A percentile compares a stretch with the other conserved stretches of the same genome.
Evolutionary conservation across 2,888 invertebrate genomes (phyloP).

Genomic region (Nephrotoma flavescens): DNA sequence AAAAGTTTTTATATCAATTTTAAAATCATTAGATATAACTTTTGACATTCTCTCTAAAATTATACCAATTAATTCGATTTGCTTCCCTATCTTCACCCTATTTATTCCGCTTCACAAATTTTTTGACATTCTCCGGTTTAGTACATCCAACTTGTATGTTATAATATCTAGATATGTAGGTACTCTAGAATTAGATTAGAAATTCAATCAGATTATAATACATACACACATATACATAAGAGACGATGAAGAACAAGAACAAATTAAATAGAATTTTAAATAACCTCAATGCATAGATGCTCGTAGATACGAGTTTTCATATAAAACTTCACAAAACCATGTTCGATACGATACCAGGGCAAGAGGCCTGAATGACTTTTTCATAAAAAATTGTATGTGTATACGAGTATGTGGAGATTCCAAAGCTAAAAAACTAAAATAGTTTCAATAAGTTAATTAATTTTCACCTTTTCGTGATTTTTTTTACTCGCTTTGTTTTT

Average conservation of each 20-base stretch:
- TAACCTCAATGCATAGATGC: background rate
- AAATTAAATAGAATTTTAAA: background rate
- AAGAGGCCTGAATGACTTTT: background rate
- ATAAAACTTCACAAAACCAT: background rate
- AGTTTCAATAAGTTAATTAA: background rate
- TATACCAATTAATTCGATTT: background rate
- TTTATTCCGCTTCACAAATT: background rate
- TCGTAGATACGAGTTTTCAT: background rate
- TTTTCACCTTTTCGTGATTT: background rate
- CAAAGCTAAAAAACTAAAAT: background rate
- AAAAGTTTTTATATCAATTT: background rate
- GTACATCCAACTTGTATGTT: background rate
- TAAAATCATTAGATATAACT: background rate
- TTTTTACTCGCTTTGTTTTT: background rate
- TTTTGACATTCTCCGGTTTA: background rate
- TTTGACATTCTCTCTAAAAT: background rate
- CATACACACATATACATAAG: background rate
- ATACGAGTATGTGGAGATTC: background rate
- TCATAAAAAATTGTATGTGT: background rate
- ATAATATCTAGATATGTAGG: background rate
- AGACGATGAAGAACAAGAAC: background rate
- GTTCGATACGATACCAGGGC: background rate
- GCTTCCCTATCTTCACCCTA: background rate
- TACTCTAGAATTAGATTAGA: background rate
- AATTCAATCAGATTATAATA: background rate